Evolutionary conservation across 2,113 vertebrate genomes (phyloP).

Genomic region (Alectura lathami): DNA sequence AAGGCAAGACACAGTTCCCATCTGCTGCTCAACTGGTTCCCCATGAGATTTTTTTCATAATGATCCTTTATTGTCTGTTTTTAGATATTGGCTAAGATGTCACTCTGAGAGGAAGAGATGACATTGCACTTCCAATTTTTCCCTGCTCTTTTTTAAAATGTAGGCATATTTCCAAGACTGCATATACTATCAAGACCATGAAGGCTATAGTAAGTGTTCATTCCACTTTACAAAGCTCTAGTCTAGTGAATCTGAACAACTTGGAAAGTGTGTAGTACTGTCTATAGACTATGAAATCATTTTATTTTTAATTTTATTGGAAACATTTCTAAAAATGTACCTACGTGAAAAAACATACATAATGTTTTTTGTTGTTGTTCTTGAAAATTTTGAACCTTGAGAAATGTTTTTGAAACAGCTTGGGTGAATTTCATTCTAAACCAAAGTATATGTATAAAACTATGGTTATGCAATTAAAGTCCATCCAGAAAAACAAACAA

Average conservation of each 20-base stretch:
- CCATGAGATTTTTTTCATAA: not conserved
- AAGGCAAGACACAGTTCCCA: not conserved
- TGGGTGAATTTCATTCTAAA: not conserved
- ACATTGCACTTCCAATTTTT: not conserved
- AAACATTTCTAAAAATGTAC: not conserved
- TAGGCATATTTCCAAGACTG: not conserved
- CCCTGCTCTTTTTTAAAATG: not conserved
- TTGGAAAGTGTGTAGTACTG: not conserved
- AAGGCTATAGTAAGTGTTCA: not conserved
- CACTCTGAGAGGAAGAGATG: not conserved
- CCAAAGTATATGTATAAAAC: not conserved
- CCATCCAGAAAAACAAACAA: not conserved
- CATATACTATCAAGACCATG: not conserved
- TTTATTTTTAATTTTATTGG: not conserved
- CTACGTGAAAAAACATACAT: not conserved
- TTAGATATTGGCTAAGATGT: not conserved
- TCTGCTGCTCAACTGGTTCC: not conserved
- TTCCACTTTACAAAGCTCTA: not conserved
- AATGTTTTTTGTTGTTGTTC: not conserved
- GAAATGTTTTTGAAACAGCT: not conserved
- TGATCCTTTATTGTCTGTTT: not conserved
- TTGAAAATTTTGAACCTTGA: not conserved
- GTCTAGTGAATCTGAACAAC: not conserved
- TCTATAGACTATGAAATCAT: not conserved
- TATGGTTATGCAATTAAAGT: not conserved